Evolutionary conservation across 2,113 vertebrate genomes (phyloP).

Genomic region (Cynopterus brachyotis): DNA sequence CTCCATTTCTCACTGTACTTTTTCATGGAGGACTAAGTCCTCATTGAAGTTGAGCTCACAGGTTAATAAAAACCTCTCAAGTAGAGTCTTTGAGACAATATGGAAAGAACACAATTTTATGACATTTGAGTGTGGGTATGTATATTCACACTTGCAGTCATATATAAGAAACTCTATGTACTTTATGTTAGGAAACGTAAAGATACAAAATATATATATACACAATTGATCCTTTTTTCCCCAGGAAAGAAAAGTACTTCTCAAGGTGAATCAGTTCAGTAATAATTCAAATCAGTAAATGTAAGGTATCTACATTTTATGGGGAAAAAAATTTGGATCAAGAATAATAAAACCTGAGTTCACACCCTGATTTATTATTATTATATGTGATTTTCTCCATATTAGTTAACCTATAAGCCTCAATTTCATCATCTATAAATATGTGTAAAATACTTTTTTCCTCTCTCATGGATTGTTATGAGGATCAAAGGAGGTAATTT

Average conservation of each 20-base stretch:
- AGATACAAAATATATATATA: background rate
- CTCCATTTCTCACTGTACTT: background rate
- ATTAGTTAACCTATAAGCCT: background rate
- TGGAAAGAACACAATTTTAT: background rate
- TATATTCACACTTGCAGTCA: background rate
- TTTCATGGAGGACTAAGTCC: background rate
- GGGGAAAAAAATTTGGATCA: background rate
- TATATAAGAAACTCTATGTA: background rate
- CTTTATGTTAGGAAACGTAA: background rate
- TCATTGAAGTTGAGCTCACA: background rate
- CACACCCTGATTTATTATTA: background rate
- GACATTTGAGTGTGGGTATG: background rate
- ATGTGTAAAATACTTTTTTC: background rate
- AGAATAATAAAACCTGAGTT: background rate
- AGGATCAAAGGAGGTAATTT: background rate
- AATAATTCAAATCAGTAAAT: background rate
- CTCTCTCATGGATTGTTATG: background rate
- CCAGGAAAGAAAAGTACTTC: background rate
- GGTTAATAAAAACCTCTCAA: background rate
- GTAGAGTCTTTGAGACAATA: background rate
- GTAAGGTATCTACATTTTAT: background rate
- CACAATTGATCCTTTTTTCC: background rate
- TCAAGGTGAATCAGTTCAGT: background rate
- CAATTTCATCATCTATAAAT: background rate
- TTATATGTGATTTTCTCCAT: background rate